Conservation (phyloP, 2,113 vertebrate species). For the Otocyon megalotis region DNA sequence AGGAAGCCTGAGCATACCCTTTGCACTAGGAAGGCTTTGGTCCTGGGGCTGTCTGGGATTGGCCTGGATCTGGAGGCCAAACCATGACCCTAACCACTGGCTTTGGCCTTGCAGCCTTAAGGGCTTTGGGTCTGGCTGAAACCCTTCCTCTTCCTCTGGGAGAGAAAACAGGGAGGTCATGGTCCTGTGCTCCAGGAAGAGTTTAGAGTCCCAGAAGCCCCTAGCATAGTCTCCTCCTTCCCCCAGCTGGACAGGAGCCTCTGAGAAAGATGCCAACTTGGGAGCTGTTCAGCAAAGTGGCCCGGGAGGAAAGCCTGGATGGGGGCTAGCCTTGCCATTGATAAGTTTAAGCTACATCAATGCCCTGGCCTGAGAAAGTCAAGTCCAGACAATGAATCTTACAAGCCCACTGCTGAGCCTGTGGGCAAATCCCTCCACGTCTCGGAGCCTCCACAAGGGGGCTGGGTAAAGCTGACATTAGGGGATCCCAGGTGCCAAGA, state of each 20-base stretch:
- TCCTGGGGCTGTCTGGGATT: not conserved
- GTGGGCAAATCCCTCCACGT: not conserved
- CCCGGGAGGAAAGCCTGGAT: not conserved
- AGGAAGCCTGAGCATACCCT: not conserved
- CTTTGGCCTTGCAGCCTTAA: constrained; percentile 9
- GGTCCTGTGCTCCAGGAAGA: constrained; percentile 1
- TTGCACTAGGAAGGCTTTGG: not conserved
- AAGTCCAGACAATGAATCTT: constrained; percentile 1
- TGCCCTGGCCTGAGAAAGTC: not conserved
- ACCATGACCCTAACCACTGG: not conserved
- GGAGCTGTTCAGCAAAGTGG: constrained; percentile 11
- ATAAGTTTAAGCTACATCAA: not conserved
- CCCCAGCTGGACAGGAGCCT: not conserved
- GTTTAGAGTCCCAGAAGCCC: not conserved
- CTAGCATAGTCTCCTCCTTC: not conserved
- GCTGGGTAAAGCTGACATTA: not conserved
- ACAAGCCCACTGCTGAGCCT: constrained; percentile 6
- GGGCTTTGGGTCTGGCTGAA: constrained; percentile 8
- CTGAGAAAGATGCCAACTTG: not conserved
- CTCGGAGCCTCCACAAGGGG: constrained; percentile 44
- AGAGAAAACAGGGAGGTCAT: not conserved
- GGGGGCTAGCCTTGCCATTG: not conserved
- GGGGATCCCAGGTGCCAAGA: not conserved
- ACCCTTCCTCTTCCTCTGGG: not conserved
- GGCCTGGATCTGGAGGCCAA: not conserved